Evolutionary conservation across 92 coral and sea anemone genomes (phyloP).

Genomic region (Parazoanthus darwini): DNA sequence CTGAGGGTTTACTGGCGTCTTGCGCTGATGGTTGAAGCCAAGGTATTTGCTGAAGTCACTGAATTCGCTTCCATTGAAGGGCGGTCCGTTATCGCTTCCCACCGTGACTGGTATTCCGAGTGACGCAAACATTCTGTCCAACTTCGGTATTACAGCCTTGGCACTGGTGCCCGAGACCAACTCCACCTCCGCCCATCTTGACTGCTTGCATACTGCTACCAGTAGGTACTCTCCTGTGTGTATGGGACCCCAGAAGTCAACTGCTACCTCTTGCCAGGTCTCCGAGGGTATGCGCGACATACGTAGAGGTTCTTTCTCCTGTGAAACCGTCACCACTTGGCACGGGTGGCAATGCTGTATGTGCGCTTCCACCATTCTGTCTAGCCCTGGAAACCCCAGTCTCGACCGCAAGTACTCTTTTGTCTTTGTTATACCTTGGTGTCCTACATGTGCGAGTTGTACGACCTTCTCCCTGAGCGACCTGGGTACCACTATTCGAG

Average conservation of each 20-base stretch:
- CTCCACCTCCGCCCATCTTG: constrained; percentile 51
- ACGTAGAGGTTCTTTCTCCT: constrained; percentile 34
- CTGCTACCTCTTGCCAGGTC: constrained; percentile 33
- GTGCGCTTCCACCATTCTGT: constrained; percentile 46
- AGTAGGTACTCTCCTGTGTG: constrained; percentile 53
- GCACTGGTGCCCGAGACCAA: constrained; percentile 40
- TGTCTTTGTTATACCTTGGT: constrained; percentile 48
- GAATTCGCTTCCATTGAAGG: constrained; percentile 36
- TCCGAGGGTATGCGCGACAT: constrained; percentile 32
- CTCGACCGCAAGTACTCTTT: constrained; percentile 45
- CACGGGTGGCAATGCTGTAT: constrained; percentile 54
- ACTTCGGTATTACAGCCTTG: constrained; percentile 32
- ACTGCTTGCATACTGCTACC: constrained; percentile 50
- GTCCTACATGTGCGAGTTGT: constrained; percentile 48
- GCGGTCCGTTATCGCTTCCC: background rate
- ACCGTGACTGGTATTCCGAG: background rate
- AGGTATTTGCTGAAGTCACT: constrained; percentile 13
- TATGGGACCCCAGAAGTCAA: constrained; percentile 54
- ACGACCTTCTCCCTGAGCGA: constrained; percentile 47
- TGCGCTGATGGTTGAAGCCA: constrained; percentile 22
- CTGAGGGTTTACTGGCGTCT: constrained; percentile 47
- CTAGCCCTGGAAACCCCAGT: constrained; percentile 50
- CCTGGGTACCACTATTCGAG: constrained; percentile 34
- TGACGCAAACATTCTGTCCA: constrained; percentile 41
- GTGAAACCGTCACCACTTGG: constrained; percentile 45